Evolutionary conservation across 2,113 vertebrate genomes (phyloP).

Genomic region (Piliocolobus tephrosceles): DNA sequence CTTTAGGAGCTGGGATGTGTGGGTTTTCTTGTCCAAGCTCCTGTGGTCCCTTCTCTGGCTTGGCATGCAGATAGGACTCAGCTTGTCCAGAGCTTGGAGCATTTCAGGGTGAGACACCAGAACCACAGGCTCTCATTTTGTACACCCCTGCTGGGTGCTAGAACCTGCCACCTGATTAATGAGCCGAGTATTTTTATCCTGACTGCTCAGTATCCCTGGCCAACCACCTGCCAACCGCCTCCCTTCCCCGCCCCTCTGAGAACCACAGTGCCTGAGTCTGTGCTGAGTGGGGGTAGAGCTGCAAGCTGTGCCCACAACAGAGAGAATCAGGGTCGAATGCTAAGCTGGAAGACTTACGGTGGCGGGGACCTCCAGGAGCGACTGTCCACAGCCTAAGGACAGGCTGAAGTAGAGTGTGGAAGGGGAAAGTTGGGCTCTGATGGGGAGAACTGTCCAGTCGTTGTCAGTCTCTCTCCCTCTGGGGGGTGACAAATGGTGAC

Average conservation of each 20-base stretch:
- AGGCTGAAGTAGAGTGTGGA: too few relatives aligned
- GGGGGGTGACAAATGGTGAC: neutral
- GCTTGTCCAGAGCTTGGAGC: neutral
- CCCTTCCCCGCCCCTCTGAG: neutral
- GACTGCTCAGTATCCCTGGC: conserved; percentile 17
- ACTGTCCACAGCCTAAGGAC: neutral
- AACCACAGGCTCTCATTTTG: neutral
- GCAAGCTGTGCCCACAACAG: neutral
- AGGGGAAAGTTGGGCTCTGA: neutral
- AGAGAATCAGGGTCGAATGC: neutral
- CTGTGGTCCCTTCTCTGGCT: neutral
- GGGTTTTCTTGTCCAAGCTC: neutral
- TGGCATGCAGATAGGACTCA: neutral
- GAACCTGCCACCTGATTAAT: conserved; percentile 24
- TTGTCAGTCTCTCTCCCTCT: neutral
- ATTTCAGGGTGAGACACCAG: neutral
- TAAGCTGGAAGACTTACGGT: neutral
- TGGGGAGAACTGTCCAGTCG: neutral
- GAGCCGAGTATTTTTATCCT: conserved; percentile 69
- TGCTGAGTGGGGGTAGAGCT: neutral
- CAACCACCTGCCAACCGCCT: conserved; percentile 26
- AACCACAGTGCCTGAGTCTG: neutral
- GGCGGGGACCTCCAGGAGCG: neutral
- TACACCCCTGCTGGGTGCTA: neutral
- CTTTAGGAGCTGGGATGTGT: too few relatives aligned